Base-by-base conservation (phyloP, 2,888 invertebrate species). In the Leptura quadrifasciata region DNA sequence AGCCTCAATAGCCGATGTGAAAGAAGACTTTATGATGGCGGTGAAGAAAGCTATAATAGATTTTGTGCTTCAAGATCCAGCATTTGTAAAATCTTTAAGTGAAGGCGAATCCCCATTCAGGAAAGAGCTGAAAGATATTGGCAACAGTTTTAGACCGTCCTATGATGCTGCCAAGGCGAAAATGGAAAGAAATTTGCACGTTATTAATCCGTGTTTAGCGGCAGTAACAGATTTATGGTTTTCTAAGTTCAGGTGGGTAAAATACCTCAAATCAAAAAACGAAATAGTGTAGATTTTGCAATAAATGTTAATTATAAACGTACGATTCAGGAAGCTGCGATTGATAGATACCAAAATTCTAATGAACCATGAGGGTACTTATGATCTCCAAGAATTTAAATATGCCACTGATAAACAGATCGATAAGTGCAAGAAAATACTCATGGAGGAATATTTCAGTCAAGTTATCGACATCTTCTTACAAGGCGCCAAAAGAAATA, bases 11-110 rank as follows among this genome's bases (percentile, higher is more conserved):
- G 91, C 93, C 74, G 97, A 97, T 87, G 94, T 96, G 88, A 93
- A 94, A 81, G 94, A 96, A 78, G 96, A 97, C 84, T 98, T 96
- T 86, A 92, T 95, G 87, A 92, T 95, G 88, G 95, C 95, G 78
- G 95, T 97, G 86, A 98, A 97, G 87, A 97, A 97, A 87, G 95
- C 97, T 0, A 95, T 96, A 69, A 95, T 98, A 0, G 97, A 98
- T 89, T 98, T 97, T 88, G 96, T 97, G 0, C 90, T 98, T 4
- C 94, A 94, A 84, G 95, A 97, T 89, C 94, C 95, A 0, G 90
- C 91, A 1, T 85, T 92, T 89, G 90, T 91, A 83, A 91, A 91
- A 80, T 89, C 91, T 0, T 89, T 90, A 79, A 90, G 90, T 78
- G 91, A 92, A 74, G 89, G 90, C 27, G 86, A 88, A 72, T 91